phyloP scores from a whole-genome alignment of 35 echinoderm and acorn worm species.

The Ophiothrix spiculata region DNA sequence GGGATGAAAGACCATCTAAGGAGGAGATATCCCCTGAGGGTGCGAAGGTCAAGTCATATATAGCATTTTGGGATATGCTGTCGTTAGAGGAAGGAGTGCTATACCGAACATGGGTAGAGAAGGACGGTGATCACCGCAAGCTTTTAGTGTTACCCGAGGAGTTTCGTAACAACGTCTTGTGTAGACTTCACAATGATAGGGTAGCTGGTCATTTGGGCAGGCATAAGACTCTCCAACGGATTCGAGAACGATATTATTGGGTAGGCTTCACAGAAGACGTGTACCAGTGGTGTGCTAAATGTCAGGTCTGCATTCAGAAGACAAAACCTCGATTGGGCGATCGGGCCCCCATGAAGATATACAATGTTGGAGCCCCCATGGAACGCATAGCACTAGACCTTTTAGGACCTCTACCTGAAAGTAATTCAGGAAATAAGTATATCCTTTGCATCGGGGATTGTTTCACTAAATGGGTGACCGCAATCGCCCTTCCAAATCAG shows the following conservation, averaged over 20 bases:
- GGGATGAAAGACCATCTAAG: background rate
- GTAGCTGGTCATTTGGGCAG: conserved; percentile 18
- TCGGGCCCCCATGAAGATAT: conserved; percentile 26
- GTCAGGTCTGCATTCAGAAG: background rate
- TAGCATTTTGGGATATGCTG: conserved; percentile 51
- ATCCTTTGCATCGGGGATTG: conserved; percentile 51
- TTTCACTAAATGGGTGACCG: conserved; percentile 32
- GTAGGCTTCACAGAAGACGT: conserved; percentile 21
- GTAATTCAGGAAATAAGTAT: conserved; percentile 56
- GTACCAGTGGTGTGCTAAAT: background rate
- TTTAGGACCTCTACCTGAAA: conserved; percentile 34
- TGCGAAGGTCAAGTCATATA: background rate
- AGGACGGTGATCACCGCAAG: conserved; percentile 26
- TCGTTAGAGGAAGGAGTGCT: conserved; percentile 40
- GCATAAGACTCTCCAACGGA: conserved; percentile 21
- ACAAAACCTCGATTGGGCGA: background rate
- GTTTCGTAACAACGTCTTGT: background rate
- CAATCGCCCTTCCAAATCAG: conserved; percentile 29
- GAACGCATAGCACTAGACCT: conserved; percentile 68
- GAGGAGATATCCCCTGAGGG: background rate
- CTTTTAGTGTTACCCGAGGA: background rate
- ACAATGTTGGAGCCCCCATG: conserved; percentile 34
- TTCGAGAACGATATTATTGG: conserved; percentile 20
- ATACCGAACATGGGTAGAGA: conserved; percentile 50
- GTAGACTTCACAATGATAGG: background rate